Conservation (phyloP, 2,797 vertebrate genomes). For the Coccyzus lansbergi region DNA sequence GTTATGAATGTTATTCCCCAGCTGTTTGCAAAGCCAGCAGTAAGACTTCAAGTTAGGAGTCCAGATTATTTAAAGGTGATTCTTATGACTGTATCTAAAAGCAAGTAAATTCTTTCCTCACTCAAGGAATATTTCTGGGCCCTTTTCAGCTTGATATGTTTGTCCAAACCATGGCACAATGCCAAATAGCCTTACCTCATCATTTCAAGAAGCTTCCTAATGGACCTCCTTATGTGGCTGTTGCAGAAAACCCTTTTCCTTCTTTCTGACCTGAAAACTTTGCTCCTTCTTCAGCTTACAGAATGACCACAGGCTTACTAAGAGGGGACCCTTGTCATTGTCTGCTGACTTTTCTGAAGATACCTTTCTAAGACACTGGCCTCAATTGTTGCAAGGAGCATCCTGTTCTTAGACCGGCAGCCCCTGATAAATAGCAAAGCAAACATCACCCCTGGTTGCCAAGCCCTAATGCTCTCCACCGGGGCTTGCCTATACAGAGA, state of each 20-base stretch:
- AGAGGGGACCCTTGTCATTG: background rate
- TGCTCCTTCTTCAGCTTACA: background rate
- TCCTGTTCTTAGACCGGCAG: background rate
- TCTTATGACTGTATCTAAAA: background rate
- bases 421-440: background rate
- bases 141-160: background rate
- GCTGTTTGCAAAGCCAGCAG: background rate
- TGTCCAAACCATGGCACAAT: background rate
- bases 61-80: background rate
- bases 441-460: background rate
- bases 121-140: background rate
- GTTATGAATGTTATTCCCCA: background rate
- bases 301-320: background rate
- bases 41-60: background rate
- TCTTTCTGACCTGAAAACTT: background rate
- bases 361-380: background rate
- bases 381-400: background rate
- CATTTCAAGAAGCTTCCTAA: background rate
- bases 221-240: background rate
- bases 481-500: background rate
- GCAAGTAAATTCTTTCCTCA: background rate
- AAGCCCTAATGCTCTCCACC: rapidly evolving
- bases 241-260: background rate
- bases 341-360: background rate
- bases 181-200: background rate